These are phyloP conservation scores for Digitonthophagus gazella DNA, from an alignment of 2,888 invertebrate genomes.

Conservation along the genomic window DNA sequence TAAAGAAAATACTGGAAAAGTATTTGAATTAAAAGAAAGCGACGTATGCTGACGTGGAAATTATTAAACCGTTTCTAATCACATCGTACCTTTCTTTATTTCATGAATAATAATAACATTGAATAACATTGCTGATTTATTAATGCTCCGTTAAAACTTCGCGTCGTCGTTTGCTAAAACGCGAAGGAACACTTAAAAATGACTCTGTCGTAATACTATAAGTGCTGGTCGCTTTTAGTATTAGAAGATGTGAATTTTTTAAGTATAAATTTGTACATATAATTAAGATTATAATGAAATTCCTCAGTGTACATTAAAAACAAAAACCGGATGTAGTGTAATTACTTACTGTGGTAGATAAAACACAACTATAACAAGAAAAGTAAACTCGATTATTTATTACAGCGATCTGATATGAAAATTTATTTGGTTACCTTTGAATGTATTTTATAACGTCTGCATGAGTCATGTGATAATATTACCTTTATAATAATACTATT, in stretches of 20 bases:
- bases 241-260: slow-evolving; percentile 10
- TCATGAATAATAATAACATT: not conserved
- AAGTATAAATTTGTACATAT: not conserved
- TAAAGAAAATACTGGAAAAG: slow-evolving; percentile 58
- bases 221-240: slow-evolving; percentile 22
- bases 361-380: too few relatives aligned
- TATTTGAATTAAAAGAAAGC: slow-evolving; percentile 57
- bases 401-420: too few relatives aligned
- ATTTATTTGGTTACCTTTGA: not conserved
- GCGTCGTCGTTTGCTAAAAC: not conserved
- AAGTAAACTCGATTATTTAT: too few relatives aligned
- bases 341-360: too few relatives aligned
- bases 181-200: not conserved
- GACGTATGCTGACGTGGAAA: slow-evolving; percentile 45
- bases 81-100: slow-evolving; percentile 22
- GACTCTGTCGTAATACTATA: slow-evolving; percentile 12
- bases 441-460: not conserved
- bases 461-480: not conserved
- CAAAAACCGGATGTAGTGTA: too few relatives aligned
- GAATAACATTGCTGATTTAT: slow-evolving; percentile 24
- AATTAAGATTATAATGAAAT: not conserved
- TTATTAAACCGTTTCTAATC: not conserved
- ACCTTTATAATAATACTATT: not conserved
- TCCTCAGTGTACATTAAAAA: not conserved
- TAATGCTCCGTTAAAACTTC: slow-evolving; percentile 9